Evolutionary conservation across 2,888 invertebrate species (phyloP).

Genomic region (Schizaphis graminum): DNA sequence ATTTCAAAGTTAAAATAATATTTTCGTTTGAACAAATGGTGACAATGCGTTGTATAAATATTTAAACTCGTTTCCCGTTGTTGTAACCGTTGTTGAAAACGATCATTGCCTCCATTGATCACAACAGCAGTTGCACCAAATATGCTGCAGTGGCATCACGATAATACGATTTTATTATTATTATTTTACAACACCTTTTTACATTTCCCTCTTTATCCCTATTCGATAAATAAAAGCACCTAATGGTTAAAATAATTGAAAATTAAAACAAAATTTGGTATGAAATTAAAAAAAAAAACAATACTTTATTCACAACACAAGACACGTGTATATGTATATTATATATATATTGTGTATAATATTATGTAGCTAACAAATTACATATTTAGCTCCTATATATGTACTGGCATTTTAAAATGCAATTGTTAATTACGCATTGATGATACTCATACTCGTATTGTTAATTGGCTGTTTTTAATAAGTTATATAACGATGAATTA

Average conservation of each 20-base stretch:
- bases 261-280: not conserved
- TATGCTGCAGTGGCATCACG: not conserved
- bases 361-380: not conserved
- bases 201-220: not conserved
- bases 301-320: not conserved
- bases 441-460: not conserved
- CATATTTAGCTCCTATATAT: not conserved
- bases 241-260: not conserved
- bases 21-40: not conserved
- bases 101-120: not conserved
- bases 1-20: not conserved
- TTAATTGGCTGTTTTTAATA: not conserved
- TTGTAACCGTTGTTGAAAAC: constrained; percentile 17
- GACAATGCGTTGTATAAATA: not conserved
- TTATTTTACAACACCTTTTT: not conserved
- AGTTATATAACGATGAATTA: not conserved
- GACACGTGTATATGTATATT: not conserved
- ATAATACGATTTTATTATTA: constrained; percentile 5
- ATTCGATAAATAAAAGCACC: not conserved
- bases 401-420: not conserved
- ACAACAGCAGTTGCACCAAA: constrained; percentile 6
- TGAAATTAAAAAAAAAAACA: not conserved
- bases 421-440: not conserved
- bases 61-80: not conserved
- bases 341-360: not conserved